phyloP scores from a whole-genome alignment of 2,113 vertebrate species.

The Gorsachius goisagi region DNA sequence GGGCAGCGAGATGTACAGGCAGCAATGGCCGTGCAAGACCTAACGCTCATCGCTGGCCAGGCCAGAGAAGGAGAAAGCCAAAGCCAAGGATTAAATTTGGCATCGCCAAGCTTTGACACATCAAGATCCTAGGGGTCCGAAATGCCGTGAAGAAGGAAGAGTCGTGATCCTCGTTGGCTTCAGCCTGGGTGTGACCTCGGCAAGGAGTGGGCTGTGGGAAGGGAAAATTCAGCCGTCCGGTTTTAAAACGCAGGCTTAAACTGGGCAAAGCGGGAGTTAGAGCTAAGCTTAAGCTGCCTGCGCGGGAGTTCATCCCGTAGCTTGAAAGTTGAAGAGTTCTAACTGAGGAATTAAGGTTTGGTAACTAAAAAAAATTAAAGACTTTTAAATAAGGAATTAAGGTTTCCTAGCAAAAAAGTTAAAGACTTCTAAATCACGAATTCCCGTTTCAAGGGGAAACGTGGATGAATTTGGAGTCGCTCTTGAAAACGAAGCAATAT shows the following conservation, averaged over 20 bases:
- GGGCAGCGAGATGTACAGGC: not conserved
- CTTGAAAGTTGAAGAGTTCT: too few relatives aligned
- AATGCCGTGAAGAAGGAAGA: rapidly evolving
- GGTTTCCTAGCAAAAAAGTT: too few relatives aligned
- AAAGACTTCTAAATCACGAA: not conserved
- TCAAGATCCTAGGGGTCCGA: not conserved
- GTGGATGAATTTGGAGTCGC: not conserved
- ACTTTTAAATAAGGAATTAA: too few relatives aligned
- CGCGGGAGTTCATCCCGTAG: rapidly evolving
- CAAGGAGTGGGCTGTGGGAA: too few relatives aligned
- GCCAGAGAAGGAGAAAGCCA: not conserved
- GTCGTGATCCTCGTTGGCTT: not conserved
- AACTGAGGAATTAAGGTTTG: not conserved
- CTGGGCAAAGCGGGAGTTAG: not conserved
- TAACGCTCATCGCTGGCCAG: not conserved
- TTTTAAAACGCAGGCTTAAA: not conserved
- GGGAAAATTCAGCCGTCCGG: not conserved
- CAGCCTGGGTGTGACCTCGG: not conserved
- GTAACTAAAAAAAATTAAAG: too few relatives aligned
- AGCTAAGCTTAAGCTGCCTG: not conserved
- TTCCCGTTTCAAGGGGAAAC: rapidly evolving
- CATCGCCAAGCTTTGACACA: not conserved
- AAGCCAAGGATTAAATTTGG: not conserved
- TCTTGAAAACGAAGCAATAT: not conserved
- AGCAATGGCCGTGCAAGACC: not conserved